A percentile compares a stretch with the other conserved stretches of the same genome.
These are phyloP conservation scores for Mercenaria mercenaria DNA, from an alignment of 1,140 invertebrate genomes.

Conservation along the genomic window DNA sequence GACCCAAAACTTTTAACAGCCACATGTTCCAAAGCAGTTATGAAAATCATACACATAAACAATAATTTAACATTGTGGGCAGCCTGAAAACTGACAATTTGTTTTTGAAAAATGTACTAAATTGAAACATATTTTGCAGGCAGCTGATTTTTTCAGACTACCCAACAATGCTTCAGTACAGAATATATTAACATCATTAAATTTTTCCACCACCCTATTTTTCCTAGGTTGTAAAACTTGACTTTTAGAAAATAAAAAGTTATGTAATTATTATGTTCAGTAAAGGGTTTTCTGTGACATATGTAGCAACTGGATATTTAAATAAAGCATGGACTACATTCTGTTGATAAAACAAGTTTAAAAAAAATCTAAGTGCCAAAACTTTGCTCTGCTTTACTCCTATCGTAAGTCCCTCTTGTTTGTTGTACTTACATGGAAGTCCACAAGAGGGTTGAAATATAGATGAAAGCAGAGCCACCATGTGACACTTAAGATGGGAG, in stretches of 20 bases:
- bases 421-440: conserved; percentile 60
- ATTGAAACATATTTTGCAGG: not conserved
- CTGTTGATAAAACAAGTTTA: not conserved
- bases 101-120: not conserved
- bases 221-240: no score
- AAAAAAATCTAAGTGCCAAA: conserved; percentile 36
- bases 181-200: not conserved
- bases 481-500: conserved; percentile 30
- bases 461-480: conserved; percentile 55
- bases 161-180: conserved; percentile 10
- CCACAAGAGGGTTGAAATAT: conserved; percentile 63
- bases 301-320: conserved; percentile 10
- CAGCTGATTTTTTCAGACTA: conserved; percentile 19
- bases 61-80: conserved; percentile 28
- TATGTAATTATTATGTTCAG: no score
- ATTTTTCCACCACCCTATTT: not conserved
- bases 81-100: conserved; percentile 23
- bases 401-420: conserved; percentile 52
- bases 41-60: not conserved
- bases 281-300: conserved; percentile 57
- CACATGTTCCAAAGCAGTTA: not conserved
- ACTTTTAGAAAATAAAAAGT: no score
- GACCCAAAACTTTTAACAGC: conserved; percentile 29
- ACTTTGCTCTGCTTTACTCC: conserved; percentile 55
- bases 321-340: conserved; percentile 22